Conservation (phyloP, 2,888 invertebrate species). For the Andrena minutula region DNA sequence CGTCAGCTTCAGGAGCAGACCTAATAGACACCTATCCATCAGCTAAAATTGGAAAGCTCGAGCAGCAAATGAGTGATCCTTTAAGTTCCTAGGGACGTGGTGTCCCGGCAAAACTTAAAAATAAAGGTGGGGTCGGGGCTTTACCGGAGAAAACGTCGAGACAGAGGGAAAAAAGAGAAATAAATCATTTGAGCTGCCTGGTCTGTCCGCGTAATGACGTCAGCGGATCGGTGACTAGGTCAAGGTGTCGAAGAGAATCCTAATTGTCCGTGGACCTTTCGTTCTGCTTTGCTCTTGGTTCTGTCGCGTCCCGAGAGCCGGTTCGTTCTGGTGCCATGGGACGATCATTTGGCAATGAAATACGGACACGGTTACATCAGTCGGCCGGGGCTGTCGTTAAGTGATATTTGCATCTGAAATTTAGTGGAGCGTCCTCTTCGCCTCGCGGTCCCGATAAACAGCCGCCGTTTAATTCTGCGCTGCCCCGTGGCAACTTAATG, state of each 20-base stretch:
- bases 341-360: slow-evolving; percentile 54
- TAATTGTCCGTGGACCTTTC: slow-evolving; percentile 62
- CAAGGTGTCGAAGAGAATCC: slow-evolving; percentile 67
- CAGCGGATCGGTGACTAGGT: slow-evolving; percentile 70
- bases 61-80: not conserved
- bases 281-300: slow-evolving; percentile 38
- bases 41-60: too few relatives aligned
- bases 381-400: slow-evolving; percentile 39
- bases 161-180: slow-evolving; percentile 46
- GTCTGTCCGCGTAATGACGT: slow-evolving; percentile 63
- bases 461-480: slow-evolving; percentile 13
- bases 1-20: too few relatives aligned
- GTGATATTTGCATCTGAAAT: slow-evolving; percentile 54
- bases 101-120: slow-evolving; percentile 32
- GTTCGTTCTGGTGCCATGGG: slow-evolving; percentile 43
- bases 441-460: slow-evolving; percentile 35
- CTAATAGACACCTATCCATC: too few relatives aligned
- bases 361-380: slow-evolving; percentile 51
- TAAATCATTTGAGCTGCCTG: slow-evolving; percentile 64
- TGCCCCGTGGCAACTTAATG: slow-evolving; percentile 29
- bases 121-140: slow-evolving; percentile 26
- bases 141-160: not conserved
- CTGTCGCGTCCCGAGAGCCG: slow-evolving; percentile 27
- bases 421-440: slow-evolving; percentile 33
- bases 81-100: not conserved